phyloP scores from a whole-genome alignment of 2,888 invertebrate species.

The Phragmatobia fuliginosa region DNA sequence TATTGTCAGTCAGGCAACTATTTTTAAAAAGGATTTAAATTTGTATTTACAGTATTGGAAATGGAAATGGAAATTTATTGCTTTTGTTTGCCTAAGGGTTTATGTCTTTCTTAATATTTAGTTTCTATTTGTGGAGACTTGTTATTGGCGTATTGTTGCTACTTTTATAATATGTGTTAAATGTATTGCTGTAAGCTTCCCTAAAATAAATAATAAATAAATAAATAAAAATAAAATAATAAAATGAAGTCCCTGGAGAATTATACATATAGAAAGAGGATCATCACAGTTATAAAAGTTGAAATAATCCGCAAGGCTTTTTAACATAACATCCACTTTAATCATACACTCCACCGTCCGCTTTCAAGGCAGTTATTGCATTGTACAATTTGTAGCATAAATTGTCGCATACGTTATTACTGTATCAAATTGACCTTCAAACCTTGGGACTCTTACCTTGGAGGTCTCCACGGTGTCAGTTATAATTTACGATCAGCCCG shows the following conservation, averaged over 20 bases:
- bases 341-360: neutral
- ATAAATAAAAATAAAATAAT: too few relatives aligned
- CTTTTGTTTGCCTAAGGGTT: too few relatives aligned
- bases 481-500: neutral
- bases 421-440: neutral
- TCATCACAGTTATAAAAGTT: neutral
- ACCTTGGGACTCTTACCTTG: neutral
- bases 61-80: too few relatives aligned
- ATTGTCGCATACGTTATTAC: neutral
- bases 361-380: neutral
- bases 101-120: too few relatives aligned
- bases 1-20: too few relatives aligned
- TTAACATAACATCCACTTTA: neutral
- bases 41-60: too few relatives aligned
- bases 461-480: neutral
- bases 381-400: neutral
- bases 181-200: too few relatives aligned
- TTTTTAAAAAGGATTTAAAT: too few relatives aligned
- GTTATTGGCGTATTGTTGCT: too few relatives aligned
- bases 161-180: too few relatives aligned
- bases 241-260: neutral
- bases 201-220: too few relatives aligned
- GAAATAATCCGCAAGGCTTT: neutral
- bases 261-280: neutral
- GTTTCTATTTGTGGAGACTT: too few relatives aligned